Evolutionary conservation across 2,113 vertebrate genomes (phyloP).

Genomic region (Elanoides forficatus): DNA sequence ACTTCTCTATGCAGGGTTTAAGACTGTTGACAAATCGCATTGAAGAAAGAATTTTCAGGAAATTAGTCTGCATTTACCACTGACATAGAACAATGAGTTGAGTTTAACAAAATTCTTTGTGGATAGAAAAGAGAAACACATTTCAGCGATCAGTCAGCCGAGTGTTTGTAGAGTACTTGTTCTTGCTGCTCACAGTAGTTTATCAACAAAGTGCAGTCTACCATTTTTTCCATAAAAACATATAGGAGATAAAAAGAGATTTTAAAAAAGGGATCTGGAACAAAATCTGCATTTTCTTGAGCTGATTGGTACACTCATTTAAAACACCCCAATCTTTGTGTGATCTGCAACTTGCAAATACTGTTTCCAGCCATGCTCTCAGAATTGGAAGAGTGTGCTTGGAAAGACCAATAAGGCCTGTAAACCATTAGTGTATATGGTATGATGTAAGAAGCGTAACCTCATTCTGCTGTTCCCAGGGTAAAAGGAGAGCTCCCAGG

Average conservation of each 20-base stretch:
- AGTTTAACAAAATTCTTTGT: background rate
- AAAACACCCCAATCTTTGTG: background rate
- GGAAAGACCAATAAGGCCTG: slow-evolving; percentile 6
- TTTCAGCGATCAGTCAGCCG: background rate
- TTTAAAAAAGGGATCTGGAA: background rate
- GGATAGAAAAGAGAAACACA: background rate
- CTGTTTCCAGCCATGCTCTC: background rate
- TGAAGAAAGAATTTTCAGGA: background rate
- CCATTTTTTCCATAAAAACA: background rate
- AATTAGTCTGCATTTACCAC: background rate
- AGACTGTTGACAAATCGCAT: background rate
- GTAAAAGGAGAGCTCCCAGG: slow-evolving; percentile 70
- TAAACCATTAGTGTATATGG: background rate
- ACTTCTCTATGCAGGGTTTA: background rate
- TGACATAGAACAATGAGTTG: background rate
- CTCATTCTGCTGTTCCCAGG: slow-evolving; percentile 41
- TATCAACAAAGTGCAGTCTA: background rate
- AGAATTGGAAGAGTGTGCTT: background rate
- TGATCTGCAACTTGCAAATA: background rate
- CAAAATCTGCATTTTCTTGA: background rate
- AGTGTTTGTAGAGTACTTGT: background rate
- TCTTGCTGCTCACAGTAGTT: background rate
- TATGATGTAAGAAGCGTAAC: background rate
- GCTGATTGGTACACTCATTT: background rate
- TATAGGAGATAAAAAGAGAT: no score